These are phyloP conservation scores for Rhyacophila evoluta DNA, from an alignment of 2,888 invertebrate species.

Conservation along the genomic window DNA sequence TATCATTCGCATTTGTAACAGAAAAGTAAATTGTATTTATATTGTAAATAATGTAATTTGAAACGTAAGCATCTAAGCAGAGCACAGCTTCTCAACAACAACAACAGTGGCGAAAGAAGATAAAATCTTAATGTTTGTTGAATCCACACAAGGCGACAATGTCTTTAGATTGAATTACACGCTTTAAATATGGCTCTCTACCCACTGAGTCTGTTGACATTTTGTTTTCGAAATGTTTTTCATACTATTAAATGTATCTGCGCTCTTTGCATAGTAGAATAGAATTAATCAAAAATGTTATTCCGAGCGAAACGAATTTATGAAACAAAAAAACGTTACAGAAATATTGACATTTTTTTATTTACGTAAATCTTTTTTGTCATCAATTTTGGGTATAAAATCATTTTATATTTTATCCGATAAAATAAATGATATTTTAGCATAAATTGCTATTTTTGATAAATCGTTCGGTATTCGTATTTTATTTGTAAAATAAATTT, in stretches of 20 bases:
- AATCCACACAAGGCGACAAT: neutral
- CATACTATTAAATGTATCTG: neutral
- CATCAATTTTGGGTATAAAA: no score
- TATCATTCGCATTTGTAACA: neutral
- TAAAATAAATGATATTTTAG: no score
- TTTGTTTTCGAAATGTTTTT: neutral
- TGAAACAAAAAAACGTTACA: no score
- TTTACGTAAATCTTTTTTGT: no score
- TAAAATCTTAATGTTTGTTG: constrained; percentile 20
- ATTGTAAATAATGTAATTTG: neutral
- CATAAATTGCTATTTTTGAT: no score
- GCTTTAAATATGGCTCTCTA: neutral
- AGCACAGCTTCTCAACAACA: neutral
- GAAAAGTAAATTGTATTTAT: neutral
- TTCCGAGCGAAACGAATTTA: no score
- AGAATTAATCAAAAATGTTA: neutral
- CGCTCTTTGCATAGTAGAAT: neutral
- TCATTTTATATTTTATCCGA: no score
- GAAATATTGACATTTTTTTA: no score
- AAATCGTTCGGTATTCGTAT: no score
- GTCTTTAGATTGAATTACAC: constrained; percentile 14
- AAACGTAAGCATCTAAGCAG: neutral
- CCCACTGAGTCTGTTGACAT: neutral
- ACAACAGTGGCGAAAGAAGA: constrained; percentile 12
- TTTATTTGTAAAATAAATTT: no score